Conservation (phyloP, 2,888 invertebrate species). For the Trimorus sp. region DNA sequence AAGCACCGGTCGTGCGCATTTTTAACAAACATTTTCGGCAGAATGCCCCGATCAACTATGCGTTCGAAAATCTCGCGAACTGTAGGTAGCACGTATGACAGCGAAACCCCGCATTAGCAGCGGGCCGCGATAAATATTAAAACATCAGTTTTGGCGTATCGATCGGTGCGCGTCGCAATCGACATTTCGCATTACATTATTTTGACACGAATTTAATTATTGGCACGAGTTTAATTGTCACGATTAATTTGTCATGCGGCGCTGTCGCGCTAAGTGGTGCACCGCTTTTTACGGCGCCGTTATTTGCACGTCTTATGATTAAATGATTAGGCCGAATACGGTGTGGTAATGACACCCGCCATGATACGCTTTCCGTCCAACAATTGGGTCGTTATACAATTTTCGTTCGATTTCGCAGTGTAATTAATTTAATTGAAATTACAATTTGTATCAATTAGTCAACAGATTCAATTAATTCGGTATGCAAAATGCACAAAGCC, state of each 20-base stretch:
- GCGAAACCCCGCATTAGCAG: too few species aligned
- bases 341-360: constrained; percentile 19
- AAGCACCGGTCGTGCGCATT: too few species aligned
- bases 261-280: constrained; percentile 6
- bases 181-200: constrained; percentile 18
- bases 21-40: too few species aligned
- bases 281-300: constrained; percentile 12
- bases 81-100: too few species aligned
- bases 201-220: constrained; percentile 28
- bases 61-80: too few species aligned
- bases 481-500: constrained; percentile 9
- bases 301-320: constrained; percentile 28
- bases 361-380: not conserved
- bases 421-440: constrained; percentile 27
- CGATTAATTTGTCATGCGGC: constrained; percentile 19
- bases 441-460: constrained; percentile 5
- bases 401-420: constrained; percentile 14
- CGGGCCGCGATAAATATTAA: constrained; percentile 11
- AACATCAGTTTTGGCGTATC: constrained; percentile 1
- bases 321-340: constrained; percentile 24
- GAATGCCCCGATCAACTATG: too few species aligned
- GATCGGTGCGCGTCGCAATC: not conserved
- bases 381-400: constrained; percentile 16
- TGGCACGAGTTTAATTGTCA: constrained; percentile 19
- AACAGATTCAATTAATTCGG: constrained; percentile 13